Evolutionary conservation across 1,140 invertebrate species (phyloP).

Genomic region (Drosophila pseudoananassae): DNA sequence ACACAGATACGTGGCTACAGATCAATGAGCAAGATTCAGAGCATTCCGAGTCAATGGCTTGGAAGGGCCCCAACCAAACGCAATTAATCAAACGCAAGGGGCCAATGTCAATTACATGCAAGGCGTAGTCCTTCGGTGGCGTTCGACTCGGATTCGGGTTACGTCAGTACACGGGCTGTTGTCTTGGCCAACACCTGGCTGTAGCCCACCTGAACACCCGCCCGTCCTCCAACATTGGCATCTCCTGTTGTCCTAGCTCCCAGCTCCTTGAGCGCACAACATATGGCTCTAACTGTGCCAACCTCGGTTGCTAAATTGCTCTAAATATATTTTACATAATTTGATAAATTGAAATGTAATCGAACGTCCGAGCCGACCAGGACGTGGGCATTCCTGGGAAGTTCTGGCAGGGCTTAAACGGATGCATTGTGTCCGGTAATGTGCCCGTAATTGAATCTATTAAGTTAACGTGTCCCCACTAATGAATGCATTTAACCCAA

Average conservation of each 20-base stretch:
- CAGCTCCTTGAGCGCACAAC: constrained; percentile 7
- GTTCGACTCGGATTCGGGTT: constrained; percentile 11
- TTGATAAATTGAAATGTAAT: constrained; percentile 53
- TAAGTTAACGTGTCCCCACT: constrained; percentile 17
- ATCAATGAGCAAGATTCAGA: constrained; percentile 58
- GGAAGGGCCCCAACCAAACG: constrained; percentile 65
- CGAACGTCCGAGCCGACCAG: constrained; percentile 14
- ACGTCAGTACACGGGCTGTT: constrained; percentile 14
- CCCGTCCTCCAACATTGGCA: constrained; percentile 17
- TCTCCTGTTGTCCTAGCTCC: constrained; percentile 28
- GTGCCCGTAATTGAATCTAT: constrained; percentile 37
- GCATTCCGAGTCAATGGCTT: constrained; percentile 73
- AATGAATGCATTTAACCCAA: constrained; percentile 10
- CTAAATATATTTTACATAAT: constrained; percentile 70
- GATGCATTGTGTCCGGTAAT: constrained; percentile 26
- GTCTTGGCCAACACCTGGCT: constrained; percentile 46
- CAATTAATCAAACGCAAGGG: constrained; percentile 76
- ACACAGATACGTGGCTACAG: constrained; percentile 12
- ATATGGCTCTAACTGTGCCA: constrained; percentile 15
- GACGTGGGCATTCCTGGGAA: constrained; percentile 7
- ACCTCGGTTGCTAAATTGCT: constrained; percentile 33
- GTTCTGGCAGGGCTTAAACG: constrained; percentile 1
- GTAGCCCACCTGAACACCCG: constrained; percentile 2
- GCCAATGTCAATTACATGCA: constrained; percentile 62
- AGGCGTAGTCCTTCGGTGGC: background rate